Evolutionary conservation across 2,888 invertebrate genomes (phyloP).

Genomic region (Phrixothrix hirtus): DNA sequence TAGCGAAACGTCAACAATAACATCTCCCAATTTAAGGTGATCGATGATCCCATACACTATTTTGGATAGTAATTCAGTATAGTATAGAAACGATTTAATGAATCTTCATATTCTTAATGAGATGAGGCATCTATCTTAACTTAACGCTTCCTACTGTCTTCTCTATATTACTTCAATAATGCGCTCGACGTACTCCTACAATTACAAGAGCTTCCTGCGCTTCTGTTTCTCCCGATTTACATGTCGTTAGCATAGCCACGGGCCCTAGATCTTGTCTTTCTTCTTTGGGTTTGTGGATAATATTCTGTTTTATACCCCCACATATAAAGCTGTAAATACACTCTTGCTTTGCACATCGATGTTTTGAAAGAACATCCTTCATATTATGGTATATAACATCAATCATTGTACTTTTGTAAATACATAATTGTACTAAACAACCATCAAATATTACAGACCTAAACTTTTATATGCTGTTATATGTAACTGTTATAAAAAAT

Average conservation of each 20-base stretch:
- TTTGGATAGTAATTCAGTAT: conserved; percentile 35
- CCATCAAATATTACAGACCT: too few species aligned
- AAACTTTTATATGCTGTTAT: too few species aligned
- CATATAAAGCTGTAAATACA: background rate
- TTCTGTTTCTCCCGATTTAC: conserved; percentile 29
- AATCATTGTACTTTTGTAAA: too few species aligned
- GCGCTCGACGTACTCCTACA: conserved; percentile 25
- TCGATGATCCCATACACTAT: conserved; percentile 30
- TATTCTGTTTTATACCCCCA: background rate
- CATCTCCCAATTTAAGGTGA: conserved; percentile 36
- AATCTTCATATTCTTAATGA: conserved; percentile 35
- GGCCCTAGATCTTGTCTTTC: conserved; percentile 20
- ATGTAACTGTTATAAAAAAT: too few species aligned
- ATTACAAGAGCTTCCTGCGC: conserved; percentile 27
- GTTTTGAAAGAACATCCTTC: background rate
- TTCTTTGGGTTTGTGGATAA: conserved; percentile 15
- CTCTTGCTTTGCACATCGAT: background rate
- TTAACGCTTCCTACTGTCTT: conserved; percentile 26
- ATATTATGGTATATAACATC: too few species aligned
- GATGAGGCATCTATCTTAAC: conserved; percentile 29
- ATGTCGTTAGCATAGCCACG: conserved; percentile 29
- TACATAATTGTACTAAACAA: too few species aligned
- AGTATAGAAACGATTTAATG: conserved; percentile 38
- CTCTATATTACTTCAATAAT: conserved; percentile 30
- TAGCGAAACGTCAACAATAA: conserved; percentile 29